phyloP scores from a whole-genome alignment of 2,797 vertebrate genomes.

The Crenichthys baileyi region DNA sequence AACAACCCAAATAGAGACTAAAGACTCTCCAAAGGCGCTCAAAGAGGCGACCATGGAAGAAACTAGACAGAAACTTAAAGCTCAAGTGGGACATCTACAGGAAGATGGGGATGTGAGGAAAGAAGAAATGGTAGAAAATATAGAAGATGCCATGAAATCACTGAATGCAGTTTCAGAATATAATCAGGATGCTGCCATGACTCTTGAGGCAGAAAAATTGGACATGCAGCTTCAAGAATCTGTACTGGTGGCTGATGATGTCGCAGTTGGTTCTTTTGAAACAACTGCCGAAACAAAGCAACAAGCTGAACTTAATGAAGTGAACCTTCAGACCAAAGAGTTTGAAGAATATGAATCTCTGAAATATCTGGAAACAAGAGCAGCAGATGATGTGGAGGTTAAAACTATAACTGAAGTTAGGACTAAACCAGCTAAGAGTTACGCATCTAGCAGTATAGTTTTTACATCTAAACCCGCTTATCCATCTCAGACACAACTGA shows the following conservation, averaged over 20 bases:
- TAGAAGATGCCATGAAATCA: not conserved
- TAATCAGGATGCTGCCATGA: not conserved
- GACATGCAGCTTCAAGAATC: not conserved
- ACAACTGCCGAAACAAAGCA: not conserved
- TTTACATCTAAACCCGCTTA: not conserved
- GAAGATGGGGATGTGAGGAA: not conserved
- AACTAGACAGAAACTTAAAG: not conserved
- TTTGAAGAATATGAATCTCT: not conserved
- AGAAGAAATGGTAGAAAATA: not conserved
- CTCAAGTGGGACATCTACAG: not conserved
- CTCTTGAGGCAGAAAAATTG: not conserved
- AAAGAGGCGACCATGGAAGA: not conserved
- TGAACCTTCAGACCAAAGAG: not conserved
- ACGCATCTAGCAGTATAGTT: not conserved
- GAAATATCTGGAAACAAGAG: conserved; percentile 3
- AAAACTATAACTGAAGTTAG: not conserved
- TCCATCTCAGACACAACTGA: not conserved
- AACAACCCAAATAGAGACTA: not conserved
- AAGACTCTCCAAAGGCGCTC: not conserved
- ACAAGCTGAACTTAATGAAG: not conserved
- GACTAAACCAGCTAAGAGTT: not conserved
- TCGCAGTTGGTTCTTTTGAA: not conserved
- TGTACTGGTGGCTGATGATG: not conserved
- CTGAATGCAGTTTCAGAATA: not conserved
- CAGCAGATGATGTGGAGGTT: not conserved